phyloP scores from a whole-genome alignment of 2,888 invertebrate genomes.

The Mesochorus sp. region DNA sequence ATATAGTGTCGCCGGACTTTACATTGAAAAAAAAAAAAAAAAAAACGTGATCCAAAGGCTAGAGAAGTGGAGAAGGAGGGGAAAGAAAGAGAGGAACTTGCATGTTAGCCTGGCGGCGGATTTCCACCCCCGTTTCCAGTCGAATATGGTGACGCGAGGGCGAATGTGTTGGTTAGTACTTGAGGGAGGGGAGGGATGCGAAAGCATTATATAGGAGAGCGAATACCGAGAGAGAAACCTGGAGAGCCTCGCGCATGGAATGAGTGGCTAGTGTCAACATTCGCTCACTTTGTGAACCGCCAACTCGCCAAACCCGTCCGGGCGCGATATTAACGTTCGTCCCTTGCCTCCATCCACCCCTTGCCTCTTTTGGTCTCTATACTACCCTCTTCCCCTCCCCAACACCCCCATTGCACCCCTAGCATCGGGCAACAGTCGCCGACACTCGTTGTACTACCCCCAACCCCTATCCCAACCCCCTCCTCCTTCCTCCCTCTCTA shows the following conservation, averaged over 20 bases:
- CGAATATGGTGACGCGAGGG: constrained; percentile 43
- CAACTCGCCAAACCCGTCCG: constrained; percentile 76
- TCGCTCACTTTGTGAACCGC: constrained; percentile 80
- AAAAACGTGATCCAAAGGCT: constrained; percentile 19
- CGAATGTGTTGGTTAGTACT: constrained; percentile 54
- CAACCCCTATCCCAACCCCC: neutral
- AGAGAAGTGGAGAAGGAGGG: constrained; percentile 12
- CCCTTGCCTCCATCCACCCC: constrained; percentile 65
- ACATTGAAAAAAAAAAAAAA: constrained; percentile 6
- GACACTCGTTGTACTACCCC: constrained; percentile 1
- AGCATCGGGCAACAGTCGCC: constrained; percentile 24
- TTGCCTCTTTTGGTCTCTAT: constrained; percentile 11
- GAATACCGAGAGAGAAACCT: constrained; percentile 66
- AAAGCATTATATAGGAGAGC: constrained; percentile 56
- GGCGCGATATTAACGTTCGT: constrained; percentile 79
- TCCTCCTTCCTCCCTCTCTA: neutral
- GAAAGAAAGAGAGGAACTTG: neutral
- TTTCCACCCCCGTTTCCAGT: constrained; percentile 21
- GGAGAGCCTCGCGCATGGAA: constrained; percentile 66
- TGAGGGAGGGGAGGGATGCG: constrained; percentile 64
- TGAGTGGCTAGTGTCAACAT: constrained; percentile 80
- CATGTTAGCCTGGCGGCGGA: constrained; percentile 33
- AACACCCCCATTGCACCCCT: constrained; percentile 36
- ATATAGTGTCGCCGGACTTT: constrained; percentile 7
- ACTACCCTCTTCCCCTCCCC: constrained; percentile 36